Base-by-base conservation (phyloP, 92 coral and sea anemone genomes). In the Chrysogorgia sp. region DNA sequence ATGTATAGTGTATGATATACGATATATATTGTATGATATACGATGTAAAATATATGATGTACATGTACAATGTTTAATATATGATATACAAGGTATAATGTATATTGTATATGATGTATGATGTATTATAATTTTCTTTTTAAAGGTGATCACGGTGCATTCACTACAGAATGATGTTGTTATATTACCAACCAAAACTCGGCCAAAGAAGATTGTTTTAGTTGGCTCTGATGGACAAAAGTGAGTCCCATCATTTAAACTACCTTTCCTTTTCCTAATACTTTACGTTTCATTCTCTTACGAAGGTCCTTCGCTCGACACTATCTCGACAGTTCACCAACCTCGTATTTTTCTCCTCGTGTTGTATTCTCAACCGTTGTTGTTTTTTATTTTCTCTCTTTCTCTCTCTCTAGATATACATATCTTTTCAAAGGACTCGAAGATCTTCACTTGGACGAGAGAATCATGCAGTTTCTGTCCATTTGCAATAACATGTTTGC, bases 401-500 rank as follows among this genome's bases (percentile, higher is more conserved):
- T 62, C 19, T 57, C 53, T 63, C 81, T 31, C 62, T 60, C 24
- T 63, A 94, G 98, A 79, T 91, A 94, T 75, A 89, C 97, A 1
- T 94, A 91, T 84, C 64, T 94, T 75, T 94, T 94, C 84, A 94
- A 94, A 87, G 98, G 98, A 33, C 96, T 94, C 30, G 98, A 94
- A 81, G 98, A 94, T 87, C 91, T 94, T 47, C 98, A 94, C 71
- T 83, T 94, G 21, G 98, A 94, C 81, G 98, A 94, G 62, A 45
- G 98, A 63, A 94, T 94, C 76, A 94, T 94, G 98, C 98, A 94
- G 84, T 94, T 94, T 43, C 85, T 94, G 26, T 87, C 98, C 45
- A 94, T 94, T 52, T 94, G 98, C 58, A 94, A 94, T 76, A 94
- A 94, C 85, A 94, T 94, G 98, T 94, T 94, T 82, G 92, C 96